Evolutionary conservation across 2,797 vertebrate species (phyloP), one percentile per base, ranked within the genome.

Genomic region (Hoplostethus mediterraneus): DNA sequence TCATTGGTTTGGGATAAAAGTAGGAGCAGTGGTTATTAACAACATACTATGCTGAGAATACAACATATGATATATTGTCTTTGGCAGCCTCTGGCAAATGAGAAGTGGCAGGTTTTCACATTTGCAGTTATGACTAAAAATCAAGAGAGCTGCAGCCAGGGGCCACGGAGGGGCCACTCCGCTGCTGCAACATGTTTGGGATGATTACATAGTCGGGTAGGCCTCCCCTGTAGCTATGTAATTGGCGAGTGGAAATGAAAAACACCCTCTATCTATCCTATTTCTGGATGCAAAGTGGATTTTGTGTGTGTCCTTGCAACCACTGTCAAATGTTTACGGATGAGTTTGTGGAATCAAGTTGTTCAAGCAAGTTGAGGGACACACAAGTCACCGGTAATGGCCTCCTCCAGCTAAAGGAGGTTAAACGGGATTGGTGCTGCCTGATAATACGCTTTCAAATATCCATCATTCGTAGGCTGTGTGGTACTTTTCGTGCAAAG

Each of bases 141-240:
- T 53, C 12, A 55, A 65, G 21, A 51, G 51, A 75, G 69, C 69
- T 53, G 2, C 44, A 82, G 55, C 71, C 84, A 75, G 80, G 74
- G 80, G 77, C 82, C 80, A 63, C 49, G 36, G 74, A 77, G 85
- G 82, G 80, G 79, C 72, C 75, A 45, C 58, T 44, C 52, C 82
- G 81, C 64, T 76, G 68, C 79, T 66, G 80, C 63, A 86, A 79
- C 80, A 75, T 90, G 86, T 85, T 85, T 61, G 59, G 69, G 78
- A 85, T 90, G 88, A 90, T 88, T 86, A 90, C 80, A 86, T 82
- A 79, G 67, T 84, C 40, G 66, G 81, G 81, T 76, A 71, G 77
- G 60, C 64, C 82, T 77, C 73, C 69, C 69, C 71, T 70, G 75
- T 59, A 80, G 75, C 82, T 71, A 59, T 85, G 52, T 78, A 88